Percentiles rank a stretch among this genome's conserved stretches.
phyloP scores from a whole-genome alignment of 1,140 invertebrate genomes.

The Sarcophaga peregrina region DNA sequence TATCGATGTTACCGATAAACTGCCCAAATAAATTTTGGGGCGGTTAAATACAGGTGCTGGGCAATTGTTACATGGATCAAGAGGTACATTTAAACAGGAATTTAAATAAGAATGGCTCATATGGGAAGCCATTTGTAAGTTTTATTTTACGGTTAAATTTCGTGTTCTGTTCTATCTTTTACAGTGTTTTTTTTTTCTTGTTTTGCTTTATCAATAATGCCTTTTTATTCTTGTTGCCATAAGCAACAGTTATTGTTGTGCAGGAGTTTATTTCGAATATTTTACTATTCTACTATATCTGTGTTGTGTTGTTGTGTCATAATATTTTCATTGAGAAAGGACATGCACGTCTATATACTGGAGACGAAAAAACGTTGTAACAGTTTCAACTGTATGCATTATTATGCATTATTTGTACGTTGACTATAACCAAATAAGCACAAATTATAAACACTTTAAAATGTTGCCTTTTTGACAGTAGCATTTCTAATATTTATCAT shows the following conservation, averaged over 20 bases:
- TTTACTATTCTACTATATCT: neutral
- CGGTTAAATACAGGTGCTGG: slow-evolving; percentile 63
- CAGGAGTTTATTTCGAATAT: neutral
- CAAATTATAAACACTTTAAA: no score
- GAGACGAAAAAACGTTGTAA: no score
- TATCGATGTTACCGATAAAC: slow-evolving; percentile 24
- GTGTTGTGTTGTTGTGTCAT: neutral
- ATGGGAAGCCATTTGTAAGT: slow-evolving; percentile 42
- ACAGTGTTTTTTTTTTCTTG: neutral
- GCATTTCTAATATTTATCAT: no score
- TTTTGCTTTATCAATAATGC: slow-evolving; percentile 7
- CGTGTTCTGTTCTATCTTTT: neutral
- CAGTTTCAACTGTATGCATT: no score
- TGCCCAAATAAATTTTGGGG: slow-evolving; percentile 56
- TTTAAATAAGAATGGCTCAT: slow-evolving; percentile 51
- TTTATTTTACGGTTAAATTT: neutral
- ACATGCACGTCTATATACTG: no score
- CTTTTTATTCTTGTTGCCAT: neutral
- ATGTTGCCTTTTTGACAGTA: no score
- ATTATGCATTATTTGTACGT: no score
- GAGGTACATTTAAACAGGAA: slow-evolving; percentile 61
- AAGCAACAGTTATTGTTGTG: slow-evolving; percentile 13
- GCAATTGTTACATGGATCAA: slow-evolving; percentile 65
- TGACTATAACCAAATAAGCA: no score
- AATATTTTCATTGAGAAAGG: neutral